Evolutionary conservation across 1,140 invertebrate species (phyloP).

Genomic region (Drosophila virilis): DNA sequence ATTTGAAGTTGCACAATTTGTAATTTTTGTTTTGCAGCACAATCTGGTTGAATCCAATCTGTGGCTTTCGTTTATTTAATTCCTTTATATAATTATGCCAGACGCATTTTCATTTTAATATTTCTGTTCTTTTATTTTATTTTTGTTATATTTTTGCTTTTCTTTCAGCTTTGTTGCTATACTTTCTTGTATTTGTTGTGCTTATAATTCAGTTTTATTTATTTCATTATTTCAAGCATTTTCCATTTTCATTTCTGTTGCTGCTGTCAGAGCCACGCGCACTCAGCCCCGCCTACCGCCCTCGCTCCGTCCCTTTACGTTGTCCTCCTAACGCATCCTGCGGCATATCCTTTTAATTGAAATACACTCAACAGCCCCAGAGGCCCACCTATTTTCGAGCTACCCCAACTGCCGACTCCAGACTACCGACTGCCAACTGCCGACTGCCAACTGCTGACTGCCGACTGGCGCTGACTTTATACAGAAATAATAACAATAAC

Average conservation of each 20-base stretch:
- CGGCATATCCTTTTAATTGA: conserved; percentile 79
- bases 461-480: conserved; percentile 58
- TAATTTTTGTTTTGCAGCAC: background rate
- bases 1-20: background rate
- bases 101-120: conserved; percentile 29
- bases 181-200: conserved; percentile 39
- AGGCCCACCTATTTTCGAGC: background rate
- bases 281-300: background rate
- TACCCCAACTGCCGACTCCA: background rate
- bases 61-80: conserved; percentile 25
- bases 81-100: conserved; percentile 23
- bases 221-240: conserved; percentile 52
- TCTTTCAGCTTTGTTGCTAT: conserved; percentile 28
- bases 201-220: conserved; percentile 48
- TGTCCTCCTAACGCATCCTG: conserved; percentile 46
- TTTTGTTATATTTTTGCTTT: conserved; percentile 3
- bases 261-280: conserved; percentile 67
- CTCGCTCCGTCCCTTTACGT: background rate
- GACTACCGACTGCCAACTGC: background rate
- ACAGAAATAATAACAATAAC: conserved; percentile 80
- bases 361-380: conserved; percentile 47
- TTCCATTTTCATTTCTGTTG: conserved; percentile 48
- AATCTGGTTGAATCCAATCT: conserved; percentile 11
- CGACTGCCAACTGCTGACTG: background rate
- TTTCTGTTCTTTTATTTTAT: background rate